A percentile compares a stretch with the other conserved stretches of the same genome.
phyloP scores from a whole-genome alignment of 1,140 invertebrate species.

The Drosophila pseudoananassae region DNA sequence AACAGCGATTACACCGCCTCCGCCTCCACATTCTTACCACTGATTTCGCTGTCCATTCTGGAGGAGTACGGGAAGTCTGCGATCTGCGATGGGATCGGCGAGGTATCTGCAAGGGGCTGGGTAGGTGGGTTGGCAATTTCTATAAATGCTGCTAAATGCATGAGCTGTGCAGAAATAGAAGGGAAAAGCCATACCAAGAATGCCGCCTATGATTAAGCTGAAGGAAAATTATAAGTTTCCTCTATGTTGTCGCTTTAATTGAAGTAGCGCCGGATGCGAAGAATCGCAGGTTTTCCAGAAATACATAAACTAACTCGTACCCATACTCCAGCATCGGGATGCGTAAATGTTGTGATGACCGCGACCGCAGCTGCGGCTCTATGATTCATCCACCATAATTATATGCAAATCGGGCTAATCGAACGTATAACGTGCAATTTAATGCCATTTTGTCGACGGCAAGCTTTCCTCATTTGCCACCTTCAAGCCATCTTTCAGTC shows the following conservation, averaged over 20 bases:
- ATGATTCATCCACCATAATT: conserved; percentile 70
- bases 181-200: conserved; percentile 26
- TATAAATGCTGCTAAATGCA: conserved; percentile 78
- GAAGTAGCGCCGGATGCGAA: conserved; percentile 67
- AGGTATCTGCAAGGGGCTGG: neutral
- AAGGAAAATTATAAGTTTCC: conserved; percentile 76
- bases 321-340: conserved; percentile 38
- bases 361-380: conserved; percentile 31
- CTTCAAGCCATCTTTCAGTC: conserved; percentile 19
- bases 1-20: conserved; percentile 64
- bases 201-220: conserved; percentile 76
- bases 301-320: neutral
- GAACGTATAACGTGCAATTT: conserved; percentile 63
- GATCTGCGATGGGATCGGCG: neutral
- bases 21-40: conserved; percentile 22
- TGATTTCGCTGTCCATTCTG: conserved; percentile 56
- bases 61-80: neutral
- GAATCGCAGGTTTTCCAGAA: conserved; percentile 26
- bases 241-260: conserved; percentile 81
- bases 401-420: conserved; percentile 60
- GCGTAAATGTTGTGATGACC: conserved; percentile 74
- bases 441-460: conserved; percentile 64
- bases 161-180: conserved; percentile 29
- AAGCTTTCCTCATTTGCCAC: conserved; percentile 30
- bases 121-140: conserved; percentile 62